phyloP scores from a whole-genome alignment of 2,888 invertebrate genomes.

The Cybosia mesomella region DNA sequence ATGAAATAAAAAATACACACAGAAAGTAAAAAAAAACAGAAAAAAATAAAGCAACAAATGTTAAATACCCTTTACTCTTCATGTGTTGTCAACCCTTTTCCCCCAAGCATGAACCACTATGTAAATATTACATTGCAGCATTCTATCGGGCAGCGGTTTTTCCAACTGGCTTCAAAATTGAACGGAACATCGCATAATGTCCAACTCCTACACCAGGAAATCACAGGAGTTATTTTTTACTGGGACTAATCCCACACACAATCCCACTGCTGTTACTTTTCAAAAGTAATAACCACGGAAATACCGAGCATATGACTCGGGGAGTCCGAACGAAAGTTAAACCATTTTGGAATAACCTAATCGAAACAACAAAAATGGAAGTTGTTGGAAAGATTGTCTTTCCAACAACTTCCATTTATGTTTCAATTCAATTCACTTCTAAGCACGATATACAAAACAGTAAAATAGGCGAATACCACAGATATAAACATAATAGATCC shows the following conservation, averaged over 20 bases:
- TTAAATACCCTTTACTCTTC: not conserved
- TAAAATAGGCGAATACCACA: not conserved
- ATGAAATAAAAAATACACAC: not conserved
- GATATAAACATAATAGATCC: too few relatives aligned
- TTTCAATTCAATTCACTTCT: too few relatives aligned
- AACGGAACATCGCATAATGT: not conserved
- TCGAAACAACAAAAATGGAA: too few relatives aligned
- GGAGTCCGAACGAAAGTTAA: too few relatives aligned
- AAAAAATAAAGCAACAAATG: not conserved
- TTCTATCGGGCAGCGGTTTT: not conserved
- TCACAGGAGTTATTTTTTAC: not conserved
- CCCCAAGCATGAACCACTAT: conserved; percentile 1
- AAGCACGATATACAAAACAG: not conserved
- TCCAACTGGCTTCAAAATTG: not conserved
- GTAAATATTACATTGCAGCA: not conserved
- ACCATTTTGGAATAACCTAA: too few relatives aligned
- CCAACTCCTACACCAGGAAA: not conserved
- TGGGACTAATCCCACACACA: not conserved
- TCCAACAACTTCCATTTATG: too few relatives aligned
- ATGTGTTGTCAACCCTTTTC: not conserved
- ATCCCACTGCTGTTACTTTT: not conserved
- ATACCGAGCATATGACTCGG: too few relatives aligned
- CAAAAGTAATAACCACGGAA: too few relatives aligned
- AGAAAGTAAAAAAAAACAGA: not conserved
- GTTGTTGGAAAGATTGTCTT: too few relatives aligned